Conservation (phyloP, 2,113 vertebrate species). For the Solea senegalensis region DNA sequence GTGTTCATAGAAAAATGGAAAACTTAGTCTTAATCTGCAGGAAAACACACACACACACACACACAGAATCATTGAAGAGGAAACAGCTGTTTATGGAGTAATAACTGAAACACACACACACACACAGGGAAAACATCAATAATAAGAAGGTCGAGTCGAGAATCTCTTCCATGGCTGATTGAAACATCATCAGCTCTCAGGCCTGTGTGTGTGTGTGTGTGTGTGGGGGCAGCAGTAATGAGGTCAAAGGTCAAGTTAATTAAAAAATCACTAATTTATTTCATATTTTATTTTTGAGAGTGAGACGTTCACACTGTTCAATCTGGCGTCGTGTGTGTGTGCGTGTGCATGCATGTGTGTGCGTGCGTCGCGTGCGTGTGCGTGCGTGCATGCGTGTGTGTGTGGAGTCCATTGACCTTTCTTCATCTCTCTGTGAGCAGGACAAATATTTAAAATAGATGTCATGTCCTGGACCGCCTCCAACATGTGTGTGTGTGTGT, state of each 20-base stretch:
- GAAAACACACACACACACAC: neutral
- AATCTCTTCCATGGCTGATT: no score
- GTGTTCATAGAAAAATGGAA: slow-evolving; percentile 45
- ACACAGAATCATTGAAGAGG: neutral
- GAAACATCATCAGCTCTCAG: no score
- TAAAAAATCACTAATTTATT: neutral
- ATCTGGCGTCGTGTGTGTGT: neutral
- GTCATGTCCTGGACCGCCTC: slow-evolving; percentile 53
- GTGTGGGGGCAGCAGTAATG: neutral
- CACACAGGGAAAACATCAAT: slow-evolving; percentile 26
- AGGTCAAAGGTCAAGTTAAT: neutral
- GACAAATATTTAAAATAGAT: slow-evolving; percentile 68
- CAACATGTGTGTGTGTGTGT: slow-evolving; percentile 20
- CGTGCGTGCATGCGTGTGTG: slow-evolving; percentile 2
- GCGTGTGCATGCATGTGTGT: slow-evolving; percentile 2
- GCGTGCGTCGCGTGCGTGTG: slow-evolving; percentile 10
- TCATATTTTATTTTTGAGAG: neutral
- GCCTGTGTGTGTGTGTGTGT: no score
- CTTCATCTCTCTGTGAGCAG: slow-evolving; percentile 51
- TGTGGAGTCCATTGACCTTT: slow-evolving; percentile 52
- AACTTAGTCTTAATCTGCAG: slow-evolving; percentile 33
- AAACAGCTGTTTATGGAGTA: slow-evolving; percentile 37
- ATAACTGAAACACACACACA: slow-evolving; percentile 19
- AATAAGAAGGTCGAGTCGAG: neutral
- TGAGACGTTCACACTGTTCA: neutral